These are phyloP conservation scores for Zophobas atratus DNA, from an alignment of 1,140 invertebrate species.

Conservation along the genomic window DNA sequence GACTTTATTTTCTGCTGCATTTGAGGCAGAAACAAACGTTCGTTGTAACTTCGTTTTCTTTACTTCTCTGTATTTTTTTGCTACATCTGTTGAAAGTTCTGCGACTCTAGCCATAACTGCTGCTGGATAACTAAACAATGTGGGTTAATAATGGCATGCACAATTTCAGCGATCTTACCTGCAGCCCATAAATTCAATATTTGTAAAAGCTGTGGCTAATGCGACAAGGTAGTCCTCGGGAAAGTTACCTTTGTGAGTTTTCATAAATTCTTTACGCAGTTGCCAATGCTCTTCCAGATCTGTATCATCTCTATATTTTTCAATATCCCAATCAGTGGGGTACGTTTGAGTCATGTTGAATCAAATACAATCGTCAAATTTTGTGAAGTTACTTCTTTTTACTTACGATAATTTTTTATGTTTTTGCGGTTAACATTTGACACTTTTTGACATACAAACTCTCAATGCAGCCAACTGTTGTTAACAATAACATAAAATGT, in stretches of 20 bases:
- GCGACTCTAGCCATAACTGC: constrained; percentile 79
- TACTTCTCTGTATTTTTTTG: constrained; percentile 71
- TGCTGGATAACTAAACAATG: constrained; percentile 24
- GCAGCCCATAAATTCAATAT: constrained; percentile 88
- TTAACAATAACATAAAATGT: not conserved
- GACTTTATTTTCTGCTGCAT: constrained; percentile 72
- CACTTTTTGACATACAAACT: too few relatives aligned
- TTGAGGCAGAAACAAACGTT: constrained; percentile 77
- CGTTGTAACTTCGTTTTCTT: constrained; percentile 74
- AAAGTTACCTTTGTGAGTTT: constrained; percentile 80
- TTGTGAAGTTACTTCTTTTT: not conserved
- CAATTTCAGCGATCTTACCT: constrained; percentile 70
- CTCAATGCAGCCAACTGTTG: too few relatives aligned
- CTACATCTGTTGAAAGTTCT: constrained; percentile 80
- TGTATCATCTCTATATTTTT: constrained; percentile 77
- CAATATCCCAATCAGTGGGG: constrained; percentile 73
- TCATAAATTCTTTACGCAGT: constrained; percentile 81
- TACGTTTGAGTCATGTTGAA: constrained; percentile 61
- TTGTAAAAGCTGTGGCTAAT: constrained; percentile 85
- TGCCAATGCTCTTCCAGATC: constrained; percentile 90
- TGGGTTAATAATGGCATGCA: not conserved
- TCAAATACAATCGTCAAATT: not conserved
- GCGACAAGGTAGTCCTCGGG: constrained; percentile 82
- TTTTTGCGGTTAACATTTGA: too few relatives aligned
- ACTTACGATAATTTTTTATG: not conserved